These are phyloP conservation scores for Brenthis ino DNA, from an alignment of 2,888 invertebrate species.

Conservation along the genomic window DNA sequence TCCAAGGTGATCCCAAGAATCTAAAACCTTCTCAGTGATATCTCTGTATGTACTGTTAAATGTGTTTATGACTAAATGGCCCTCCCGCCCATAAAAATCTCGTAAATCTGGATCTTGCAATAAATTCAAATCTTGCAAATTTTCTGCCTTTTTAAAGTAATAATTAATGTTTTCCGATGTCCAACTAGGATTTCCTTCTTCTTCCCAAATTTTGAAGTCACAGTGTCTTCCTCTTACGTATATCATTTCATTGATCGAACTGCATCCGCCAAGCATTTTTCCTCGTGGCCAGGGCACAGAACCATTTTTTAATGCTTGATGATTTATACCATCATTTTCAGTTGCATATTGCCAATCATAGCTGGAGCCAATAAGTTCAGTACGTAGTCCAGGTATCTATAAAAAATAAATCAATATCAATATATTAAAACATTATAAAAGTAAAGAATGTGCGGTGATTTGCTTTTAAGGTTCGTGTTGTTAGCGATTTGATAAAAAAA, in stretches of 20 bases:
- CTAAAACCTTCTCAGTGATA: constrained; percentile 52
- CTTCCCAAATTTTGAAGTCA: constrained; percentile 80
- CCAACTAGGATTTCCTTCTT: constrained; percentile 81
- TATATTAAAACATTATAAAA: no score
- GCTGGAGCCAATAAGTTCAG: constrained; percentile 51
- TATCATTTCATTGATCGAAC: constrained; percentile 81
- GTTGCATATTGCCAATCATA: constrained; percentile 93
- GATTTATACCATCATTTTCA: constrained; percentile 86
- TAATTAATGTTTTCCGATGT: constrained; percentile 68
- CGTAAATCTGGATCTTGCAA: constrained; percentile 45
- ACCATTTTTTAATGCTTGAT: constrained; percentile 81
- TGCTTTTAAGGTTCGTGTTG: no score
- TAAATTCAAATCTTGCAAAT: constrained; percentile 49
- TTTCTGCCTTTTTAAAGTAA: constrained; percentile 81
- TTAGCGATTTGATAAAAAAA: no score
- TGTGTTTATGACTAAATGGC: constrained; percentile 69
- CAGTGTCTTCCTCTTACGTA: constrained; percentile 76
- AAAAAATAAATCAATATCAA: constrained; percentile 15
- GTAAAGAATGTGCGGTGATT: no score
- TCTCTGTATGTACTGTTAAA: constrained; percentile 67
- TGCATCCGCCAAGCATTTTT: constrained; percentile 83
- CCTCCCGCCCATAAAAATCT: constrained; percentile 62
- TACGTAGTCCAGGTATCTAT: constrained; percentile 50
- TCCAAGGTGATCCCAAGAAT: constrained; percentile 72
- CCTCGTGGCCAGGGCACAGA: constrained; percentile 81